Percentiles rank a stretch among this genome's conserved stretches.
Evolutionary conservation across 2,113 vertebrate species (phyloP).

Genomic region (Nothobranchius kuhntae): DNA sequence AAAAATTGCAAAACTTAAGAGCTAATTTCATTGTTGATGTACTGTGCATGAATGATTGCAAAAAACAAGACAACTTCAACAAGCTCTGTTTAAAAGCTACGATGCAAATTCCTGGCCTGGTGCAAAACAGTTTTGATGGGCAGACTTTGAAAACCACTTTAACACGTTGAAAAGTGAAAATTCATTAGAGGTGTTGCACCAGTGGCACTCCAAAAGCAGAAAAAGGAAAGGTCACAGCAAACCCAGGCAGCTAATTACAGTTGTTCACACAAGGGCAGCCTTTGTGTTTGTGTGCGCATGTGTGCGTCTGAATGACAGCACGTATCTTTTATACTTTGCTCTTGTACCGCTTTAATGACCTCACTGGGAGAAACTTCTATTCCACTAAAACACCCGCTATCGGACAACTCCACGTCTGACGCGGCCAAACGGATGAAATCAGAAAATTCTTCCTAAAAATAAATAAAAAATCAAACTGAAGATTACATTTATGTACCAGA

Average conservation of each 20-base stretch:
- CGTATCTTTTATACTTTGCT: conserved; percentile 48
- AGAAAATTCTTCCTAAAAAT: too few relatives aligned
- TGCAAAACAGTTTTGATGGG: background rate
- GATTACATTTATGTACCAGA: conserved; percentile 26
- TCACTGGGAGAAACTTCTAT: too few relatives aligned
- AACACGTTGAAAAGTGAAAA: background rate
- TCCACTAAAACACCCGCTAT: conserved; percentile 25
- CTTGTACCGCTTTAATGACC: conserved; percentile 47
- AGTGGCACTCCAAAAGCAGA: conserved; percentile 22
- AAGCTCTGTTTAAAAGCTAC: background rate
- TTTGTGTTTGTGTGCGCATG: conserved; percentile 2
- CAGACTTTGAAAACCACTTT: background rate
- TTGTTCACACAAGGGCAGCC: conserved; percentile 34
- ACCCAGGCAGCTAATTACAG: conserved; percentile 49
- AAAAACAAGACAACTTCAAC: background rate
- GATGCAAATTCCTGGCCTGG: background rate
- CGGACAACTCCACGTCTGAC: conserved; percentile 9
- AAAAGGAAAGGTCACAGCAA: conserved; percentile 53
- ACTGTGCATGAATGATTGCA: too few relatives aligned
- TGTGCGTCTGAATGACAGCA: conserved; percentile 49
- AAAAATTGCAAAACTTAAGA: background rate
- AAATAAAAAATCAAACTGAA: too few relatives aligned
- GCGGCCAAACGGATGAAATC: background rate
- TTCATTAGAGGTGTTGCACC: conserved; percentile 4
- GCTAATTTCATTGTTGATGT: background rate